A percentile compares a stretch with the other conserved stretches of the same genome.
These are phyloP conservation scores for Melinaea menophilus DNA, from an alignment of 2,888 invertebrate genomes.

Conservation along the genomic window DNA sequence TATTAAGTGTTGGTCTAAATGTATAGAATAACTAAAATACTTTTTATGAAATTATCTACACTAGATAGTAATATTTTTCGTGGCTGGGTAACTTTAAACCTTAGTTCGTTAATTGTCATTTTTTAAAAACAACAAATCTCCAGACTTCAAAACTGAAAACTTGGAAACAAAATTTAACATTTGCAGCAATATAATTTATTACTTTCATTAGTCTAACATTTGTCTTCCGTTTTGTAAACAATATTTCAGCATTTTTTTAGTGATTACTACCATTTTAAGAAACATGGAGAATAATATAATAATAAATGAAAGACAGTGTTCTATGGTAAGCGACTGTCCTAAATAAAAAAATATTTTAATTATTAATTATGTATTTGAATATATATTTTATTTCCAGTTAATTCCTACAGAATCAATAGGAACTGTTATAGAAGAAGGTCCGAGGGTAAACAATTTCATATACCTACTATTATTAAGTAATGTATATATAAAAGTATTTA, in stretches of 20 bases:
- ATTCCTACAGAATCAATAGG: not conserved
- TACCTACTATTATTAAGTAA: not conserved
- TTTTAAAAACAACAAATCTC: too few relatives aligned
- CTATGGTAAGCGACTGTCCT: conserved; percentile 1
- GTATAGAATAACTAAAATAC: too few relatives aligned
- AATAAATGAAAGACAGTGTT: not conserved
- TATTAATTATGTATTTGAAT: not conserved
- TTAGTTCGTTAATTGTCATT: too few relatives aligned
- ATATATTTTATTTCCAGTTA: conserved; percentile 8
- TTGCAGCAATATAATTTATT: too few relatives aligned
- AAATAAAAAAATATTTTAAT: not conserved
- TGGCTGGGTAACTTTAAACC: too few relatives aligned
- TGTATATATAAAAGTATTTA: not conserved
- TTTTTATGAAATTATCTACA: too few relatives aligned
- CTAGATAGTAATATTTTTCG: too few relatives aligned
- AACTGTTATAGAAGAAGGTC: conserved; percentile 23
- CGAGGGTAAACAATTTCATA: conserved; percentile 21
- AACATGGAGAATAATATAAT: not conserved
- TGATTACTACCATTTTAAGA: not conserved
- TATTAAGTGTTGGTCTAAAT: too few relatives aligned
- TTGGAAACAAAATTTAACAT: too few relatives aligned
- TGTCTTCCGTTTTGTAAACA: too few relatives aligned
- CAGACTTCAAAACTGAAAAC: too few relatives aligned
- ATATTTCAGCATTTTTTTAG: not conserved
- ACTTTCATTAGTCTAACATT: too few relatives aligned